Evolutionary conservation across 2,888 invertebrate genomes (phyloP).

Genomic region (Acheta domesticus): DNA sequence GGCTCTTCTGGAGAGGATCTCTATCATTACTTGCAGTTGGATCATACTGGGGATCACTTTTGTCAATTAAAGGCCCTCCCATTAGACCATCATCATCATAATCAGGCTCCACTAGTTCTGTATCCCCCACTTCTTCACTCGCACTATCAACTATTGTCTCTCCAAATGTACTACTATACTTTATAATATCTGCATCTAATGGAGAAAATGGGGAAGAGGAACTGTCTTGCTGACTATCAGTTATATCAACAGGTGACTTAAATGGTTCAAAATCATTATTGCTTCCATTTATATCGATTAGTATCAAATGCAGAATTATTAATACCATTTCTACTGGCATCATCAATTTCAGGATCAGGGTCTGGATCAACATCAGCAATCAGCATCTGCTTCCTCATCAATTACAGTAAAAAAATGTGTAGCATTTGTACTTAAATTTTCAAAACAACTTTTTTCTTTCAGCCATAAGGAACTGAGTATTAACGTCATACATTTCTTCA

Average conservation of each 20-base stretch:
- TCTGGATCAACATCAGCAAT: slow-evolving; percentile 24
- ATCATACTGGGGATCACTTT: slow-evolving; percentile 25
- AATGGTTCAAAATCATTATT: slow-evolving; percentile 22
- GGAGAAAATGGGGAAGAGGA: background rate
- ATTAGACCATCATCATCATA: slow-evolving; percentile 28
- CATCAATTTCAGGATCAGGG: background rate
- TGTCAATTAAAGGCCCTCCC: slow-evolving; percentile 21
- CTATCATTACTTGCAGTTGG: slow-evolving; percentile 18
- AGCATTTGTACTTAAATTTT: slow-evolving; percentile 30
- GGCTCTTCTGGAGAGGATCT: background rate
- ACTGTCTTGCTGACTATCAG: background rate
- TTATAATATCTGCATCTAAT: background rate
- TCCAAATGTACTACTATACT: background rate
- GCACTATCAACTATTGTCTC: background rate
- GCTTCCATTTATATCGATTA: slow-evolving; percentile 20
- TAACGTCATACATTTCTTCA: slow-evolving; percentile 25
- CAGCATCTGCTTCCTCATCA: slow-evolving; percentile 26
- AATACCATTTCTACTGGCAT: background rate
- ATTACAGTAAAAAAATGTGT: slow-evolving; percentile 31
- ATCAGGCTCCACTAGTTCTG: slow-evolving; percentile 29
- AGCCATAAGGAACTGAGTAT: slow-evolving; percentile 33
- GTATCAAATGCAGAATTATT: background rate
- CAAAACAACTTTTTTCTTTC: slow-evolving; percentile 31
- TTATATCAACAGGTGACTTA: slow-evolving; percentile 1
- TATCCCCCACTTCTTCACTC: slow-evolving; percentile 22